Base-by-base conservation (phyloP, 2,888 invertebrate species). In the Prosapia bicincta region DNA sequence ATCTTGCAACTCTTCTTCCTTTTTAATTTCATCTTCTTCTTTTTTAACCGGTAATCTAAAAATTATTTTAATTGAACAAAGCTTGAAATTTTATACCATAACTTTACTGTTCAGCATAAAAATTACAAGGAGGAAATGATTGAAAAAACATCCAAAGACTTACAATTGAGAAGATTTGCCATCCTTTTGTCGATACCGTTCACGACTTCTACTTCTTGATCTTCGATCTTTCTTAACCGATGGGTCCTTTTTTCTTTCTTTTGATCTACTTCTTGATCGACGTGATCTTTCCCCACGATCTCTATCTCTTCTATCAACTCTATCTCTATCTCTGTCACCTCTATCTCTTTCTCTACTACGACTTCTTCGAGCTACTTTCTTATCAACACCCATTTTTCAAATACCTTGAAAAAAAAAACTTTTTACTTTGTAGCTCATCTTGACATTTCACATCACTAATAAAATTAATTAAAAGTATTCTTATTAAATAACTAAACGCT, bases 251-350 rank as follows among this genome's bases (percentile, higher is more conserved):
- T 83, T 83, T 7, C 83, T 80, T 66, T 84, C 84, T 68, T 83
- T 83, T 15, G 84, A 84, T 67, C 83, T 79, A 74, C 84, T 82
- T 79, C 85, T 71, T 54, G 83, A 80, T 67, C 85, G 54, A 1
- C 54, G 54, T 10, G 54, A 82, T 32, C 84, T 82, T 68, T 77
- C 68, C n/a, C 80, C 79, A 24, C 79, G 69, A 43, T 81, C 81
- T 75, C 79, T 78, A 32, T 80, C 79, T 70, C 78, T 73, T 83
- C 28, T 86, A 85, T 9, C 87, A 83, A 9, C 82, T 84, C 67
- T 85, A 83, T 70, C 86, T 71, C 20, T 81, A 79, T 65, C 79
- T 75, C n/a, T 80, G 80, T 69, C 77, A 67, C 76, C 76, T 67
- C 74, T 26, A 25, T 78, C 81, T 32, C 80, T 76, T 25, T 80